Base-by-base conservation (phyloP, 1,140 invertebrate species). In the Cataglyphis hispanica region DNA sequence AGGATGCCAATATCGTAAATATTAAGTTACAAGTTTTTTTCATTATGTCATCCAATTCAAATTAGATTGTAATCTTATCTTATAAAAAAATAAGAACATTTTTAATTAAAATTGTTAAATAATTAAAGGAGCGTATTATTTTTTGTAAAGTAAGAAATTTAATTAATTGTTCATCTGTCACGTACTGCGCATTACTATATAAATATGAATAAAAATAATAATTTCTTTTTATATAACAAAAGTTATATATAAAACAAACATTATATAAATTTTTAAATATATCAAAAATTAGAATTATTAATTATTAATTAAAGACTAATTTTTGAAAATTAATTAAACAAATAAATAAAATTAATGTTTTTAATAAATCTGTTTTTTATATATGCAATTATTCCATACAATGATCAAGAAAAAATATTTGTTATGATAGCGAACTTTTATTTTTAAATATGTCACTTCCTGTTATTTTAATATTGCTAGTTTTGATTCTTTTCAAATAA, bases 11-110 rank as follows among this genome's bases (percentile, higher is more conserved):
- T 43, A 11, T 43, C 19, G 77, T 19, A 13, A 34, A 83, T 13
- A 22, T 58, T n/a, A 11, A 34, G n/a, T 60, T 81, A 22, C 37
- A 72, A 72, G 56, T 72, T 74, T 83, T 81, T 53, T 83, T 72
- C 43, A 69, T 83, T 83, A 74, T 13, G 25, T 61, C 8, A 53
- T 40, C 19, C 25, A 43, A 70, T 64, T 53, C 19, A 66, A 78
- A 80, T 56, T 22, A 27, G 22, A 69, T 69, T 5, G 37, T 25
- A 72, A 83, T 72, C 40, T 60, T 11, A 69, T 46, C 34, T 53
- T 34, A 2, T 16, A 25, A 43, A 13, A 16, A 72, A 43, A 60
- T 60, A 72, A 60, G 11, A 40, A 60, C 19, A 10, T 74, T 83
- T 83, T 43, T 37, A n/a, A 60, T 72, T 58, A 43, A 83, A 50